Percentiles rank a stretch among this genome's conserved stretches.
phyloP scores from a whole-genome alignment of 1,140 invertebrate species.

The Choristoneura fumiferana region DNA sequence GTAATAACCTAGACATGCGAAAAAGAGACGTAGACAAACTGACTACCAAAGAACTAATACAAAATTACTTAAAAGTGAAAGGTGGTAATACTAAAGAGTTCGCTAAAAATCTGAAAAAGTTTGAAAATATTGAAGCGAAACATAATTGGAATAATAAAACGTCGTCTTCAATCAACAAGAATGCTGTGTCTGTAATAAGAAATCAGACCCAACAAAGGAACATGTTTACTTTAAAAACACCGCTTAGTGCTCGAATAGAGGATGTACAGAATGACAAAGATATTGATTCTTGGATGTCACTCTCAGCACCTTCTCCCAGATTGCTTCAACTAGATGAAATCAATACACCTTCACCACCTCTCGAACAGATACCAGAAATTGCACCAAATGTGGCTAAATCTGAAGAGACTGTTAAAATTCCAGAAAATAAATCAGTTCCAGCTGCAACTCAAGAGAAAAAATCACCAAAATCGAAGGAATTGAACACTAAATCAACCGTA shows the following conservation, averaged over 20 bases:
- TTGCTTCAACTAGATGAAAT: slow-evolving; percentile 28
- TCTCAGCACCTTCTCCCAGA: slow-evolving; percentile 60
- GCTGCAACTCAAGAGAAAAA: slow-evolving; percentile 21
- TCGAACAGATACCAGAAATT: slow-evolving; percentile 1
- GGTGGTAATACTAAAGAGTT: slow-evolving; percentile 50
- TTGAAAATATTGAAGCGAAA: slow-evolving; percentile 44
- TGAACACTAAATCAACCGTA: slow-evolving; percentile 63
- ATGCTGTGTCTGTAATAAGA: slow-evolving; percentile 35
- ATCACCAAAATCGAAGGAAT: slow-evolving; percentile 39
- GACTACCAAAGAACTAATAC: slow-evolving; percentile 64
- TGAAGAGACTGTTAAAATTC: background rate
- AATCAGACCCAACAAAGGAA: slow-evolving; percentile 47
- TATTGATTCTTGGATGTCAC: slow-evolving; percentile 75
- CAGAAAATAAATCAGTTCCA: slow-evolving; percentile 34
- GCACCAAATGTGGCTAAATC: background rate
- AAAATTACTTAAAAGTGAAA: slow-evolving; percentile 71
- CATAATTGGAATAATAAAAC: slow-evolving; percentile 59
- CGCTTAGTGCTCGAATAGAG: slow-evolving; percentile 62
- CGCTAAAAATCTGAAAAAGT: slow-evolving; percentile 47
- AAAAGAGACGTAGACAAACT: slow-evolving; percentile 60
- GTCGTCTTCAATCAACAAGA: slow-evolving; percentile 14
- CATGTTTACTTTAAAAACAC: slow-evolving; percentile 38
- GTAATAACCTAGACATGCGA: slow-evolving; percentile 40
- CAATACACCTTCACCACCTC: background rate
- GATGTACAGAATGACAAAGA: slow-evolving; percentile 71